phyloP scores from a whole-genome alignment of 2,888 invertebrate genomes.

The Cyrtodaria siliqua region DNA sequence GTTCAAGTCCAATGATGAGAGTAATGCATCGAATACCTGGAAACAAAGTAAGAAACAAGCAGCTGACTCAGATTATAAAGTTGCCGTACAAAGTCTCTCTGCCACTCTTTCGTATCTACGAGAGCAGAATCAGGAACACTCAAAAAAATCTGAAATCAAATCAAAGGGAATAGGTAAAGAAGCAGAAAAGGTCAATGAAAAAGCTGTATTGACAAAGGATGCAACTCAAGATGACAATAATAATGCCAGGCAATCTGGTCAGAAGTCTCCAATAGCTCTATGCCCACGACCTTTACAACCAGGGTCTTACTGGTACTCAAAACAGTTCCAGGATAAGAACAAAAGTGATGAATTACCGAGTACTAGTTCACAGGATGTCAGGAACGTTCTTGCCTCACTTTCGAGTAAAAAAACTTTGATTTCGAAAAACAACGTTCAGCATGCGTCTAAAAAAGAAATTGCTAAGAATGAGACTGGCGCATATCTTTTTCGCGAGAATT shows the following conservation, averaged over 20 bases:
- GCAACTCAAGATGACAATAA: neutral
- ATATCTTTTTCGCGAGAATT: too few species aligned
- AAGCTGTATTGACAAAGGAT: neutral
- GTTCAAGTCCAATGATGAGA: too few species aligned
- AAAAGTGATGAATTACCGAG: conserved; percentile 40
- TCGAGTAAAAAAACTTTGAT: conserved; percentile 14
- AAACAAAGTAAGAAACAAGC: neutral
- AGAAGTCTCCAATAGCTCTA: neutral
- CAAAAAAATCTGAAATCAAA: neutral
- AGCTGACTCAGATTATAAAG: conserved; percentile 17
- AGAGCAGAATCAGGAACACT: conserved; percentile 11
- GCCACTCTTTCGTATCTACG: conserved; percentile 30
- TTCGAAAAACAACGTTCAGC: neutral
- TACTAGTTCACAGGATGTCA: conserved; percentile 55
- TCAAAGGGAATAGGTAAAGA: neutral
- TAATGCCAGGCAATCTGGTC: too few species aligned
- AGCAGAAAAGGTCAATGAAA: neutral
- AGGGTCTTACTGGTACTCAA: conserved; percentile 60
- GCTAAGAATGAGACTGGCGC: too few species aligned
- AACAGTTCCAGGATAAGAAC: conserved; percentile 26
- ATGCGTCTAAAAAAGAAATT: too few species aligned
- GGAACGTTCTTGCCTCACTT: conserved; percentile 53
- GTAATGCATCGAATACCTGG: neutral
- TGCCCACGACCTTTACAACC: conserved; percentile 43
- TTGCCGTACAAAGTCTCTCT: conserved; percentile 39